Conservation (phyloP, 2,797 vertebrate genomes). For the Enteromius argenteus region DNA sequence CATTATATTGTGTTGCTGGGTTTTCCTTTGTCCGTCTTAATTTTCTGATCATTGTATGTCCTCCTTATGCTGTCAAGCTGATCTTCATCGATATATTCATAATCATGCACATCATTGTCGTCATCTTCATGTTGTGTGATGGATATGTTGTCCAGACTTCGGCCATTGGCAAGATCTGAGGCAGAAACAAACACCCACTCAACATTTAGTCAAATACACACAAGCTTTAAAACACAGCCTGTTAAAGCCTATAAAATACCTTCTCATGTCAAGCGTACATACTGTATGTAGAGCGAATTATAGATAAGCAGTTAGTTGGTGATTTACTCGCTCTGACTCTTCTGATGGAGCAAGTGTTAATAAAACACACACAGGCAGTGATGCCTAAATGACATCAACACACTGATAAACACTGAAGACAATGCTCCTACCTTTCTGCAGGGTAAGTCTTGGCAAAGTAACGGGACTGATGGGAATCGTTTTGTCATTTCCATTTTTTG, state of each 20-base stretch:
- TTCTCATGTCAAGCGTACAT: background rate
- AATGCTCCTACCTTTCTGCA: slow-evolving; percentile 49
- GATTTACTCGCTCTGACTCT: background rate
- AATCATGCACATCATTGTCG: slow-evolving; percentile 62
- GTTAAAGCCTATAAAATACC: background rate
- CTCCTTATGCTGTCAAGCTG: slow-evolving; percentile 66
- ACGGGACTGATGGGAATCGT: slow-evolving; percentile 10
- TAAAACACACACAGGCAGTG: background rate
- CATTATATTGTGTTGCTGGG: slow-evolving; percentile 49
- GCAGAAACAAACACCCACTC: background rate
- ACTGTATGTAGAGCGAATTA: background rate
- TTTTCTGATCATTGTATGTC: slow-evolving; percentile 55
- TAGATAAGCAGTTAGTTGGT: background rate
- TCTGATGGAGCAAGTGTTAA: background rate
- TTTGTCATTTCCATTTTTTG: slow-evolving; percentile 33
- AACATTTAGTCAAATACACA: background rate
- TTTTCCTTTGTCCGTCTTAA: slow-evolving; percentile 43
- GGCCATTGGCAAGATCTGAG: slow-evolving; percentile 40
- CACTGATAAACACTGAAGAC: background rate
- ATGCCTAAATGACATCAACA: background rate
- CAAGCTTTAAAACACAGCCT: background rate
- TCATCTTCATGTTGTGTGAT: slow-evolving; percentile 58
- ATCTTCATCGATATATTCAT: slow-evolving; percentile 68
- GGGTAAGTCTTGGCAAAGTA: slow-evolving; percentile 22
- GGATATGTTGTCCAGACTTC: slow-evolving; percentile 43